Conservation (phyloP, 2,113 vertebrate genomes). For the Lepisosteus oculatus region DNA sequence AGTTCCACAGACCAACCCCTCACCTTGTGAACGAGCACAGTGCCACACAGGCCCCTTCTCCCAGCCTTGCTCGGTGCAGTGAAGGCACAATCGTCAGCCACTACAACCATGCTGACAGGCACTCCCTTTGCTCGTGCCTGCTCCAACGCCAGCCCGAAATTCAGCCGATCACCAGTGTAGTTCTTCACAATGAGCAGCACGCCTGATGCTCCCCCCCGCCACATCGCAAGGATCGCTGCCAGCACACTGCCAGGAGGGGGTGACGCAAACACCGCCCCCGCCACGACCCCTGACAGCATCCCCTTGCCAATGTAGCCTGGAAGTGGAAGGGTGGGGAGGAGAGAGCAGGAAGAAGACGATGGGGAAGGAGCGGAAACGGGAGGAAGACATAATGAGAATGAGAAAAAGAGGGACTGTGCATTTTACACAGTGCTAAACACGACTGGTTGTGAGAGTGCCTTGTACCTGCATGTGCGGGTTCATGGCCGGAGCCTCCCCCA, state of each 20-base stretch:
- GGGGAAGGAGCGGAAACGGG: not conserved
- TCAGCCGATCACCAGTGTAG: constrained; percentile 92
- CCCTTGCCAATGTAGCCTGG: constrained; percentile 88
- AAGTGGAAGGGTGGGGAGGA: not conserved
- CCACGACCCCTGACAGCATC: constrained; percentile 88
- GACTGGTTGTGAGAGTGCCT: not conserved
- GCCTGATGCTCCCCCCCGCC: constrained; percentile 71
- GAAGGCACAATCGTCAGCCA: constrained; percentile 89
- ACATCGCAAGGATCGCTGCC: constrained; percentile 79
- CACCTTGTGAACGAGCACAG: constrained; percentile 89
- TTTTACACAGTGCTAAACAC: not conserved
- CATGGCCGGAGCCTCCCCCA: constrained; percentile 90
- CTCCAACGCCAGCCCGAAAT: constrained; percentile 88
- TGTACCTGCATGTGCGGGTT: constrained; percentile 87
- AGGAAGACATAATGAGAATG: not conserved
- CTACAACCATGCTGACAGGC: constrained; percentile 75
- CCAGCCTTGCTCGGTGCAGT: constrained; percentile 74
- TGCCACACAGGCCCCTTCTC: constrained; percentile 85
- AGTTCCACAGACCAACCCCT: not conserved
- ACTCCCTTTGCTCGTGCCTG: constrained; percentile 73
- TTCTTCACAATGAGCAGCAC: constrained; percentile 92
- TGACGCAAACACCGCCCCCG: constrained; percentile 84
- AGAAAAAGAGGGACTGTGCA: not conserved
- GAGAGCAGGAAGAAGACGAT: not conserved
- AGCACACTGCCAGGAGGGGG: constrained; percentile 85